Percentiles rank a stretch among this genome's conserved stretches.
phyloP scores from a whole-genome alignment of 2,113 vertebrate species.

The Circaetus cinerascens region DNA sequence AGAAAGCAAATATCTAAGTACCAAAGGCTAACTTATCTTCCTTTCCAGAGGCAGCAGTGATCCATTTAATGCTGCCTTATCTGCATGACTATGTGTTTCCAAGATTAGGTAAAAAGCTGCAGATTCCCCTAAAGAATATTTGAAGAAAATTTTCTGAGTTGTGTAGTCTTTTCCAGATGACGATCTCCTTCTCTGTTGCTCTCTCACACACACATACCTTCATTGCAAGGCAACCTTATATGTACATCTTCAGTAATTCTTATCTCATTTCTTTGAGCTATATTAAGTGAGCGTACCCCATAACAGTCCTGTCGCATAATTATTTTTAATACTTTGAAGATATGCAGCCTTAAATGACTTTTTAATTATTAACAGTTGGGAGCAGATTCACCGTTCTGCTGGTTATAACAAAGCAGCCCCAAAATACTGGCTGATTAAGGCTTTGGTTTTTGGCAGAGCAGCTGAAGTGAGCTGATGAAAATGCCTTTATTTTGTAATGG shows the following conservation, averaged over 20 bases:
- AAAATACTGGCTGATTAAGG: neutral
- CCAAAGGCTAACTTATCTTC: conserved; percentile 19
- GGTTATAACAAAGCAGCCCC: neutral
- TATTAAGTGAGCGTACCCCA: neutral
- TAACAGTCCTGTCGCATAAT: neutral
- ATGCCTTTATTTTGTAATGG: neutral
- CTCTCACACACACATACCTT: neutral
- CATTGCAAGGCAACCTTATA: neutral
- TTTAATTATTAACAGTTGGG: neutral
- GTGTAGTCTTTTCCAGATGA: neutral
- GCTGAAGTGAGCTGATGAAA: neutral
- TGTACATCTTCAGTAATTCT: neutral
- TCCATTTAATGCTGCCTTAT: conserved; percentile 30
- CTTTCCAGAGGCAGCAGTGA: neutral
- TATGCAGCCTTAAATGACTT: neutral
- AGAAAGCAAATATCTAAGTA: neutral
- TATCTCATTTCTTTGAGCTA: neutral
- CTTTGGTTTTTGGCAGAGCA: neutral
- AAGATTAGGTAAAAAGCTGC: neutral
- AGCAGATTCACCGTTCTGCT: neutral
- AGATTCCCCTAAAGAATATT: neutral
- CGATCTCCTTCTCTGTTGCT: neutral
- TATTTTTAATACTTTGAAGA: conserved; percentile 22
- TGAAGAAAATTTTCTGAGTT: neutral
- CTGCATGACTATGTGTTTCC: neutral